These are phyloP conservation scores for Eupithecia centaureata DNA, from an alignment of 2,888 invertebrate genomes.

Conservation along the genomic window DNA sequence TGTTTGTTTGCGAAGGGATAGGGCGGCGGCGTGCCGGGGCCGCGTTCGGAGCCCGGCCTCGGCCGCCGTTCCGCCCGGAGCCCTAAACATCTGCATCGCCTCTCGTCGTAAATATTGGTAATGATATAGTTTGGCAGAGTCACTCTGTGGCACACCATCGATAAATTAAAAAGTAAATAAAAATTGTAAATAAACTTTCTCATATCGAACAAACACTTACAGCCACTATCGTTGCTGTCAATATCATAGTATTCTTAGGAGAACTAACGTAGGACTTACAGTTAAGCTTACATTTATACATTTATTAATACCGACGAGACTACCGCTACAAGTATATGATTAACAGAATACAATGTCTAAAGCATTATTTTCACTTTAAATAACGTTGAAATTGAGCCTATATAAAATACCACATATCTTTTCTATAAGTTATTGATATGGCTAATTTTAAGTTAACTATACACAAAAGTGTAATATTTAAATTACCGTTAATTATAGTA, in stretches of 20 bases:
- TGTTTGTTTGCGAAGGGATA: slow-evolving; percentile 65
- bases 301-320: slow-evolving; percentile 81
- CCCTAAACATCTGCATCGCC: too few relatives aligned
- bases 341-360: slow-evolving; percentile 81
- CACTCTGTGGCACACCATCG: slow-evolving; percentile 84
- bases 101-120: slow-evolving; percentile 71
- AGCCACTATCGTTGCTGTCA: slow-evolving; percentile 81
- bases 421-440: slow-evolving; percentile 85
- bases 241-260: slow-evolving; percentile 80
- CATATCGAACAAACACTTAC: slow-evolving; percentile 81
- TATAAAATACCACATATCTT: slow-evolving; percentile 85
- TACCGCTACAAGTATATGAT: slow-evolving; percentile 83
- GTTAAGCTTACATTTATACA: slow-evolving; percentile 73
- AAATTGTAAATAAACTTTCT: slow-evolving; percentile 82
- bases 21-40: slow-evolving; percentile 14
- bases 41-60: slow-evolving; percentile 49
- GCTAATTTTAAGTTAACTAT: slow-evolving; percentile 85
- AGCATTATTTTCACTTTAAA: slow-evolving; percentile 84
- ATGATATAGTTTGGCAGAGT: slow-evolving; percentile 84
- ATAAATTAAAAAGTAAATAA: slow-evolving; percentile 83
- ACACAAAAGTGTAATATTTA: slow-evolving; percentile 84
- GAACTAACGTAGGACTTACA: slow-evolving; percentile 75
- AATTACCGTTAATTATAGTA: slow-evolving; percentile 83
- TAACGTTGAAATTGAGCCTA: slow-evolving; percentile 84
- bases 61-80: too few relatives aligned